Evolutionary conservation across 2,113 vertebrate species (phyloP).

Genomic region (Leucopsar rothschildi): DNA sequence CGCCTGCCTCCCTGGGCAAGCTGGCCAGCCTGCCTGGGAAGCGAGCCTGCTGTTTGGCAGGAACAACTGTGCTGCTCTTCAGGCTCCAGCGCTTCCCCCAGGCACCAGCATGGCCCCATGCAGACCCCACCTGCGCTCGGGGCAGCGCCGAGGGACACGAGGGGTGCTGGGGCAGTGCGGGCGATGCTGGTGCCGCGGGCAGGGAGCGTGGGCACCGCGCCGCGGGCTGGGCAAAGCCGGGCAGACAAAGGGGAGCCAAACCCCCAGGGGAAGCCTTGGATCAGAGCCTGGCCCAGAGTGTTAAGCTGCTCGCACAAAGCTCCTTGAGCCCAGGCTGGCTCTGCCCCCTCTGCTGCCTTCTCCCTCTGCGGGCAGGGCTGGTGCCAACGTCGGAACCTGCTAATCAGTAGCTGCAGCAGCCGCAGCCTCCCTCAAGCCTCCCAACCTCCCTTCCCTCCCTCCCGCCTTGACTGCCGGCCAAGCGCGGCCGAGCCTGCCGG

Average conservation of each 20-base stretch:
- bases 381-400: conserved; percentile 83
- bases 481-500: conserved; percentile 79
- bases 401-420: conserved; percentile 68
- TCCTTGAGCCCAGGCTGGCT: neutral
- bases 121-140: rapidly evolving
- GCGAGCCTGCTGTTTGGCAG: neutral
- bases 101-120: rapidly evolving
- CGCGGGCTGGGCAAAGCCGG: neutral
- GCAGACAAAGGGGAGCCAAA: neutral
- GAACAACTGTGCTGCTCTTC: neutral
- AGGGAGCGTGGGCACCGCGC: neutral
- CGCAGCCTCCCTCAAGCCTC: conserved; percentile 3
- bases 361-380: conserved; percentile 51
- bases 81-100: neutral
- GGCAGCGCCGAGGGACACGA: rapidly evolving
- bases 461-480: conserved; percentile 75
- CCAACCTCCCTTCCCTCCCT: conserved; percentile 21
- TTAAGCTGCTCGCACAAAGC: conserved; percentile 1
- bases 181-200: neutral
- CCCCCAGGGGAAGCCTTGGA: neutral
- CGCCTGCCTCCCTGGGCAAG: neutral
- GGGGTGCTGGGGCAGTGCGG: rapidly evolving
- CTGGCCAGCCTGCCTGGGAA: neutral
- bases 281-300: neutral
- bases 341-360: conserved; percentile 62